Evolutionary conservation across 2,797 vertebrate species (phyloP).

Genomic region (Corythornis leucogaster): DNA sequence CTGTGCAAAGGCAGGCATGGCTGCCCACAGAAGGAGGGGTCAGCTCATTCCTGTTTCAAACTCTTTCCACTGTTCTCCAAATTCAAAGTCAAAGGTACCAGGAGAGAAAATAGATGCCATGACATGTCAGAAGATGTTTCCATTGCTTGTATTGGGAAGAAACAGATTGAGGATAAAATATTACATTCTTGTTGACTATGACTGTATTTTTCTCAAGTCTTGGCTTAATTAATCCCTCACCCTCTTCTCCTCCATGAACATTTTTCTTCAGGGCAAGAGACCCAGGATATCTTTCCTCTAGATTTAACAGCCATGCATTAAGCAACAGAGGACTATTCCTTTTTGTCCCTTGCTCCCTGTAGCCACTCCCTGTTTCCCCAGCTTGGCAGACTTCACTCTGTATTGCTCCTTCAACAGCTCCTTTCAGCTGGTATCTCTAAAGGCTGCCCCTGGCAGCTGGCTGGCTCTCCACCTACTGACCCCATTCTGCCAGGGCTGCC

Average conservation of each 20-base stretch:
- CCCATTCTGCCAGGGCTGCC: neutral
- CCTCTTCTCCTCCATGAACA: neutral
- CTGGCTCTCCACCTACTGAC: neutral
- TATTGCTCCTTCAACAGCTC: neutral
- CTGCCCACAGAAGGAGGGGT: neutral
- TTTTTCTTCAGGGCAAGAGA: neutral
- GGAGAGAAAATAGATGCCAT: neutral
- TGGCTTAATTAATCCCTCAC: neutral
- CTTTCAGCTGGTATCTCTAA: neutral
- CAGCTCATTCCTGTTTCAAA: neutral
- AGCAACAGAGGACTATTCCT: neutral
- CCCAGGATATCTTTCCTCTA: neutral
- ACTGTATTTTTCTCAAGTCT: neutral
- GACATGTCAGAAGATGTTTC: neutral
- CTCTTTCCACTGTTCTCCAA: neutral
- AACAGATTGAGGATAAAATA: neutral
- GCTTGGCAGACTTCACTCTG: neutral
- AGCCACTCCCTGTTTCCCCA: neutral
- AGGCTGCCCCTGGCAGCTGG: neutral
- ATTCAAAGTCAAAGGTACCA: neutral
- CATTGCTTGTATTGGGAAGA: neutral
- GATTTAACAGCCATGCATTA: neutral
- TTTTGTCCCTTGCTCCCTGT: neutral
- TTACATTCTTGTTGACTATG: neutral
- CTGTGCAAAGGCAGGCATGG: rapidly evolving